phyloP scores from a whole-genome alignment of 2,113 vertebrate species.

The Turdus rufiventris region DNA sequence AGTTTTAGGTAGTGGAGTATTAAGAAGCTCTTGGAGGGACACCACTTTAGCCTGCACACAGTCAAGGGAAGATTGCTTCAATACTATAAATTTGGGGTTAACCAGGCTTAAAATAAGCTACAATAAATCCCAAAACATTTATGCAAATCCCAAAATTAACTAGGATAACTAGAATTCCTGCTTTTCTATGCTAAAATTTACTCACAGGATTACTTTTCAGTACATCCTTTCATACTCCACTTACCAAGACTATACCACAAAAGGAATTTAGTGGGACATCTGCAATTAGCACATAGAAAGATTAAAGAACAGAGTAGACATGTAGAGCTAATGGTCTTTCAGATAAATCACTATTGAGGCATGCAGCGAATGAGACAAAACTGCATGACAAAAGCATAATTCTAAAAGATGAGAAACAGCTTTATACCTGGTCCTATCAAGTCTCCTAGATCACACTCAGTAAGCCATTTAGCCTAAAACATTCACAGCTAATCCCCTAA shows the following conservation, averaged over 20 bases:
- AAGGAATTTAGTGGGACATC: not conserved
- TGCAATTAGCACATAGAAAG: not conserved
- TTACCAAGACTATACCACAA: not conserved
- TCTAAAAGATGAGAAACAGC: not conserved
- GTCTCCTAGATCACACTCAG: not conserved
- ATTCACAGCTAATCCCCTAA: not conserved
- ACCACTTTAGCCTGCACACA: conserved; percentile 49
- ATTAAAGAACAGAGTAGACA: not conserved
- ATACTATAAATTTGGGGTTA: not conserved
- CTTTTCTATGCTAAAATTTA: not conserved
- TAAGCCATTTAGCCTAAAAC: not conserved
- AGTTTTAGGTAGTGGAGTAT: conserved; percentile 74
- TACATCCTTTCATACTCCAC: not conserved
- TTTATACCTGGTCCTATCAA: not conserved
- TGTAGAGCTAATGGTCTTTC: not conserved
- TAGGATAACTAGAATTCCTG: not conserved
- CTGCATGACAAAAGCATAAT: not conserved
- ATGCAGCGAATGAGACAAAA: not conserved
- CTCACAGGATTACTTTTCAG: not conserved
- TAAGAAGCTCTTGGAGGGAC: conserved; percentile 77
- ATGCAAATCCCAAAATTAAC: not conserved
- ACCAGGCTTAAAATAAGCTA: not conserved
- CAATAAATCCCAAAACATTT: not conserved
- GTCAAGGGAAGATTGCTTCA: conserved; percentile 1
- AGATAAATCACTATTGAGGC: not conserved